Evolutionary conservation across 2,888 invertebrate genomes (phyloP).

Genomic region (Himalopsyche japonica): DNA sequence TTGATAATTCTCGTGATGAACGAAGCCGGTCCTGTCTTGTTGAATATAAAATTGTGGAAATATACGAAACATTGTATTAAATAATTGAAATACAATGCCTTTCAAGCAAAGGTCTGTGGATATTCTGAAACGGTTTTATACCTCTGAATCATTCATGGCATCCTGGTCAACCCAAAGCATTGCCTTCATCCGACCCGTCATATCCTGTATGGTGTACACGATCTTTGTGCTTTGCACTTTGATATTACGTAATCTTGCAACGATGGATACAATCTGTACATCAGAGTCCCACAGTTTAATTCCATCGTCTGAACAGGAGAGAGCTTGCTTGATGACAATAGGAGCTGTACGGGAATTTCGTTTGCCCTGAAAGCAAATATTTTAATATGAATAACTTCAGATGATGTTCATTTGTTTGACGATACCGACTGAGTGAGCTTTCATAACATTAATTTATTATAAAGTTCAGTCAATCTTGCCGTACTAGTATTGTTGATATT

Average conservation of each 20-base stretch:
- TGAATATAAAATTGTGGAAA: no score
- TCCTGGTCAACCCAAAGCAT: conserved; percentile 58
- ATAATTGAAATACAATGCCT: no score
- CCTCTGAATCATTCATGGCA: conserved; percentile 50
- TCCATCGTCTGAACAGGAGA: conserved; percentile 57
- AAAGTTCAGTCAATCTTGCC: no score
- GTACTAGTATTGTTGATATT: no score
- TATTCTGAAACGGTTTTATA: neutral
- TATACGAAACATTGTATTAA: no score
- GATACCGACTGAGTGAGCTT: no score
- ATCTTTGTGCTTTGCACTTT: conserved; percentile 58
- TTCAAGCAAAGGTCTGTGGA: no score
- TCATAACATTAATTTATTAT: no score
- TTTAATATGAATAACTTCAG: no score
- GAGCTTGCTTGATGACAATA: conserved; percentile 56
- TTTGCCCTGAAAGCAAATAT: conserved; percentile 47
- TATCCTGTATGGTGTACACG: conserved; percentile 58
- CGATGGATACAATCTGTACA: conserved; percentile 54
- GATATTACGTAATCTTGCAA: conserved; percentile 54
- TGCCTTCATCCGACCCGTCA: conserved; percentile 58
- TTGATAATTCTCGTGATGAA: no score
- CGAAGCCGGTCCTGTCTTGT: no score
- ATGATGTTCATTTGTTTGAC: no score
- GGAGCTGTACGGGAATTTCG: conserved; percentile 57
- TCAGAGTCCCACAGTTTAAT: conserved; percentile 59